Percentiles rank a stretch among this genome's conserved stretches.
Evolutionary conservation across 2,888 invertebrate genomes (phyloP).

Genomic region (Acrobasis repandana): DNA sequence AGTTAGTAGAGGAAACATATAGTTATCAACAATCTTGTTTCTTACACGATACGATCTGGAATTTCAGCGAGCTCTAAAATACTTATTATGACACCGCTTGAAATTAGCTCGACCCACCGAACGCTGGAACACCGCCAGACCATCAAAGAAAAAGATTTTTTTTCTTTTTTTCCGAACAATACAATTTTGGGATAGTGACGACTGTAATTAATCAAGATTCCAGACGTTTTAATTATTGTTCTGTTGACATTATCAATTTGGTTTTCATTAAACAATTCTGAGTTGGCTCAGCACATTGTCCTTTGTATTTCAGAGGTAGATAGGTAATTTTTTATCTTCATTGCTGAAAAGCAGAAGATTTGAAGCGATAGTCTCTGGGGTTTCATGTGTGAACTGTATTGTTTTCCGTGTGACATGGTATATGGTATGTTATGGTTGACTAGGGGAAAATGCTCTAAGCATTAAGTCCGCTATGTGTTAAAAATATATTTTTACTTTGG

Average conservation of each 20-base stretch:
- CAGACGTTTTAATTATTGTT: neutral
- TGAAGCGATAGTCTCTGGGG: no score
- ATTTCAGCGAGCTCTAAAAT: conserved; percentile 54
- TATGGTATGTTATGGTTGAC: no score
- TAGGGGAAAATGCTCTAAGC: no score
- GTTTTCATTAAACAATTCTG: neutral
- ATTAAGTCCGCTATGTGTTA: no score
- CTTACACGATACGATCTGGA: conserved; percentile 45
- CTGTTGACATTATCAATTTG: neutral
- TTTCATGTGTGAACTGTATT: no score
- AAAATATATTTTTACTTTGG: no score
- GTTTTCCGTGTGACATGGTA: no score
- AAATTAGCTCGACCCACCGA: conserved; percentile 69
- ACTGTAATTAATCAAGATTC: conserved; percentile 11
- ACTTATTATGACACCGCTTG: conserved; percentile 71
- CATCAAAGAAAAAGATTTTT: conserved; percentile 46
- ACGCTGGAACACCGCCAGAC: conserved; percentile 67
- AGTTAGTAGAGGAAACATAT: neutral
- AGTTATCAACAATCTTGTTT: conserved; percentile 14
- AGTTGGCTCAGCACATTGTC: neutral
- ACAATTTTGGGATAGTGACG: conserved; percentile 28
- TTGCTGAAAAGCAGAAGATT: no score
- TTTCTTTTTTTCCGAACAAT: conserved; percentile 40
- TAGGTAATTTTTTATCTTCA: no score
- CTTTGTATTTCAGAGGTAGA: neutral